phyloP scores from a whole-genome alignment of 1,140 invertebrate genomes.

The Musca vetustissima region DNA sequence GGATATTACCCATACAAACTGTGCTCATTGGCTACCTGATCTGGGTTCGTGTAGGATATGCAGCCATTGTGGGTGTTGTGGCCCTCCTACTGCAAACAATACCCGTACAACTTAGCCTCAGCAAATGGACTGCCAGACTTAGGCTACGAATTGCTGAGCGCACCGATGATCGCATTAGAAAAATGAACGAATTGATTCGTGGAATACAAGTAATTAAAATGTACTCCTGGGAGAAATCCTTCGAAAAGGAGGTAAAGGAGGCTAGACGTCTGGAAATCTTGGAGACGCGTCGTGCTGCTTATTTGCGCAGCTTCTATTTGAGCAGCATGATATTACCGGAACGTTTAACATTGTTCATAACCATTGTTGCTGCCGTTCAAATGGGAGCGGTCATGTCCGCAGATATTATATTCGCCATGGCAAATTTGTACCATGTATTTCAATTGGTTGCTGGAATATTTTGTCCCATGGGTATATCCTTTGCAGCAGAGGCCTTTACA shows the following conservation, averaged over 20 bases:
- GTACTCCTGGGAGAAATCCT: slow-evolving; percentile 78
- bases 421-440: slow-evolving; percentile 34
- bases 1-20: slow-evolving; percentile 67
- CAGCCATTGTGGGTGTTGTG: slow-evolving; percentile 74
- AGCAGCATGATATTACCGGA: slow-evolving; percentile 60
- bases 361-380: slow-evolving; percentile 63
- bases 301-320: slow-evolving; percentile 54
- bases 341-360: slow-evolving; percentile 64
- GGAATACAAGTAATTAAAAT: slow-evolving; percentile 80
- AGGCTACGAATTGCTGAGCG: slow-evolving; percentile 66
- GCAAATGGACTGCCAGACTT: slow-evolving; percentile 60
- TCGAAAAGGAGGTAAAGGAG: slow-evolving; percentile 64
- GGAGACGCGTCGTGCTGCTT: slow-evolving; percentile 60
- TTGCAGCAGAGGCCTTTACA: slow-evolving; percentile 12
- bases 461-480: slow-evolving; percentile 19
- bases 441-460: slow-evolving; percentile 5
- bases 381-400: slow-evolving; percentile 63
- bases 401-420: slow-evolving; percentile 60
- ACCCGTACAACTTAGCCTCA: slow-evolving; percentile 78
- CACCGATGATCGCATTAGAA: slow-evolving; percentile 78
- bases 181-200: slow-evolving; percentile 82
- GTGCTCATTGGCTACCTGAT: slow-evolving; percentile 66
- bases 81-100: slow-evolving; percentile 73
- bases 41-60: slow-evolving; percentile 65
- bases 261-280: slow-evolving; percentile 60